A percentile compares a stretch with the other conserved stretches of the same genome.
Conservation (phyloP, 2,113 vertebrate species). For the Callocephalon fimbriatum region DNA sequence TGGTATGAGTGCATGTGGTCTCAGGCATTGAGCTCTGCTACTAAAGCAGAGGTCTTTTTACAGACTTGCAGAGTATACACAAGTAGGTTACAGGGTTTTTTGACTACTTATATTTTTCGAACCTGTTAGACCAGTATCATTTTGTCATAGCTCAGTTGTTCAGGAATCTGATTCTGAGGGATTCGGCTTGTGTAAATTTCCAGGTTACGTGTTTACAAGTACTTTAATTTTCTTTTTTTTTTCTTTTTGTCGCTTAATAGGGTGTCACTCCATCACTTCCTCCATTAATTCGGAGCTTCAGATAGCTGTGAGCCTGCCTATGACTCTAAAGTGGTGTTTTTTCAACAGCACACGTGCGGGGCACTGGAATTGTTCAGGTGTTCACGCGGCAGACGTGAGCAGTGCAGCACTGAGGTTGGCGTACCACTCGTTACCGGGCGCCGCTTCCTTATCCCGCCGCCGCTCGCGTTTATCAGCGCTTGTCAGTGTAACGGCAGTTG, state of each 20-base stretch:
- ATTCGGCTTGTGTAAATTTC: neutral
- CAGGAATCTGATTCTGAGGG: neutral
- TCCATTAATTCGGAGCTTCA: neutral
- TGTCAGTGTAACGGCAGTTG: neutral
- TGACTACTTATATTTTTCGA: neutral
- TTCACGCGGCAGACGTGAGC: neutral
- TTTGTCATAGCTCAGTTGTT: neutral
- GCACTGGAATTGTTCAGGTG: neutral
- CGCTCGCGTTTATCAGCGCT: fast-evolving
- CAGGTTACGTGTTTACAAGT: neutral
- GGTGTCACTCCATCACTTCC: neutral
- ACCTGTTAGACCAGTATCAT: fast-evolving
- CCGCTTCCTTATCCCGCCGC: neutral
- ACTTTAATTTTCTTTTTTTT: neutral
- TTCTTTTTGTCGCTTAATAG: fast-evolving
- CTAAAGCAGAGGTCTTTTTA: neutral
- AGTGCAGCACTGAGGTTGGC: neutral
- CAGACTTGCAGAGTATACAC: fast-evolving
- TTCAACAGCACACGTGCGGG: fast-evolving
- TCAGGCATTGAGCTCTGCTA: neutral
- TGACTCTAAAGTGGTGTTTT: neutral
- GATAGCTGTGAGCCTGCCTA: neutral
- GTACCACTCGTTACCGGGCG: too few species aligned
- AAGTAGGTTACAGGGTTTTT: neutral
- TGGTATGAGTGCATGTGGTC: neutral